Evolutionary conservation across 2,113 vertebrate species (phyloP), one percentile per base, ranked within the genome.

Genomic region (Psittacula cyanocephala): DNA sequence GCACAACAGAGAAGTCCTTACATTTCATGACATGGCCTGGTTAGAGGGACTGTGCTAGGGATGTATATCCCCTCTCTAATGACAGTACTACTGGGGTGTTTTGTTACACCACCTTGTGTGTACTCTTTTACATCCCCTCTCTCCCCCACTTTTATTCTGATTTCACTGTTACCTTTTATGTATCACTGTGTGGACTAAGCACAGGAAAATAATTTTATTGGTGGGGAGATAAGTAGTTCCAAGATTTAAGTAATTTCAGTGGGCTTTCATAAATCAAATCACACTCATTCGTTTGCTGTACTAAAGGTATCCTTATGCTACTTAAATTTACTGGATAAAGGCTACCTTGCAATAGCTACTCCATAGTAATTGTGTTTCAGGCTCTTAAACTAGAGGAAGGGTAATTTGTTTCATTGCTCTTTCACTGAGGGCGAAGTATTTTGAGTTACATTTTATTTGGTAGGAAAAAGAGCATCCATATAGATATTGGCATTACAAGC

Each of bases 91-190:
- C 20, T 84, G 53, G 23, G 52, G 20, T 37, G 37, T 81, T 65
- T 35, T 78, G 13, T 63, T 67, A 31, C 22, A 67, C 62, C 9
- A 19, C 59, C 20, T 70, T 44, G 7, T 12, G 20, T 47, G 12
- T 46, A n/a, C 6, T 59, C 17, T 81, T 20, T 63, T 77, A 22
- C 24, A 75, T 44, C 1, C 10, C 0, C 0, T 4, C 5, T 35
- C 11, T 39, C 41, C 33, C 11, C 2, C 5, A 41, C 19, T 91
- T 65, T 49, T 44, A 67, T 67, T 78, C 19, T 0, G 0, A 39
- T 11, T 70, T 81, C 84, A 81, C 24, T 1, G 1, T 52, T 84
- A 77, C 23, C 65, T 89, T 94, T 71, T 68, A 23, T 43, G 27
- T 35, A 62, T 72, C 31, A n/a, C 13, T 16, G 13, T 37, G 57